Percentiles rank a stretch among this genome's conserved stretches.
These are phyloP conservation scores for Fregata magnificens DNA, from an alignment of 2,113 vertebrate genomes.

Conservation along the genomic window DNA sequence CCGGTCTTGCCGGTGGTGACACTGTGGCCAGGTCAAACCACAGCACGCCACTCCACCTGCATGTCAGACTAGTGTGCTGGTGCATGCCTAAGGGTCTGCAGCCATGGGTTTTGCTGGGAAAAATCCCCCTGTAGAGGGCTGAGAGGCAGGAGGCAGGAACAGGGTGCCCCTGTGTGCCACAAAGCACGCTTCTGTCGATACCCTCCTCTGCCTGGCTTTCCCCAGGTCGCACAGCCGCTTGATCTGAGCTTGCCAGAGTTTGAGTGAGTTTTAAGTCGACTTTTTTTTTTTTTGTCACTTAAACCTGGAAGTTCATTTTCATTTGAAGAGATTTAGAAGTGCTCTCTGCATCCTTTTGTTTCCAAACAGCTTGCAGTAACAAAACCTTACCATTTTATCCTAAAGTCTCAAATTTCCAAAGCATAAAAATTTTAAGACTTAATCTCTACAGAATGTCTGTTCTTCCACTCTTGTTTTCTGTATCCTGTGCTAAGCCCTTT, in stretches of 20 bases:
- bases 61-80: fast-evolving
- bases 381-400: neutral
- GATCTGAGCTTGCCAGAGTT: neutral
- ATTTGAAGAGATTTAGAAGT: neutral
- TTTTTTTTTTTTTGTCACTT: neutral
- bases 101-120: neutral
- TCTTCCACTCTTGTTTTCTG: neutral
- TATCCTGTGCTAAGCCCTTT: neutral
- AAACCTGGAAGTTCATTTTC: neutral
- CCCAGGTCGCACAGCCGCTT: fast-evolving
- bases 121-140: too few species aligned
- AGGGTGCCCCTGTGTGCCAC: too few species aligned
- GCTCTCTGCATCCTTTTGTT: neutral
- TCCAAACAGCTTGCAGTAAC: neutral
- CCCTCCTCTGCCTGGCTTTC: neutral
- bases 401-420: neutral
- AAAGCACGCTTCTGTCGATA: neutral
- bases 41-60: fast-evolving
- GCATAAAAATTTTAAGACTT: neutral
- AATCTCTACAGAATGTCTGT: neutral
- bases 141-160: neutral
- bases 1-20: neutral
- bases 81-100: fast-evolving
- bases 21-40: neutral
- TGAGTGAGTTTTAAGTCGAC: neutral